Percentiles rank a stretch among this genome's conserved stretches.
These are phyloP conservation scores for Xyrauchen texanus DNA, from an alignment of 2,113 vertebrate genomes.

Conservation along the genomic window DNA sequence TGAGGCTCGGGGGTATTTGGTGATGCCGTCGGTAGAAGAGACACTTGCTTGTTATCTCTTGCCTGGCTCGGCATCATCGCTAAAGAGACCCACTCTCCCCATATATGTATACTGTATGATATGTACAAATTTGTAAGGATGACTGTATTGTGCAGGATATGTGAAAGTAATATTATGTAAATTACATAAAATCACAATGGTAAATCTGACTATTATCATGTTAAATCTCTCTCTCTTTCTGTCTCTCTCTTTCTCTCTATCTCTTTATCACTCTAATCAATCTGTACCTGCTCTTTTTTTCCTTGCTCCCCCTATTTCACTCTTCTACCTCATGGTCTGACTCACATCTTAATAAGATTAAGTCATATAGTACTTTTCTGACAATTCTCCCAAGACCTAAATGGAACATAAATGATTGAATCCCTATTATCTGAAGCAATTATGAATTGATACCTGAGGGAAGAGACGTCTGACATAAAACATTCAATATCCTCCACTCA, in stretches of 20 bases:
- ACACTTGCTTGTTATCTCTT: no score
- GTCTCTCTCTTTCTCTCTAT: no score
- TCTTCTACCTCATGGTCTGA: slow-evolving; percentile 38
- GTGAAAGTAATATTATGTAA: no score
- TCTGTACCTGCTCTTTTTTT: slow-evolving; percentile 12
- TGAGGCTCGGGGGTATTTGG: no score
- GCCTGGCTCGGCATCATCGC: no score
- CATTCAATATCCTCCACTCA: slow-evolving; percentile 41
- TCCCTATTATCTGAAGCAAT: slow-evolving; percentile 56
- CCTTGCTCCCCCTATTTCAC: slow-evolving; percentile 15
- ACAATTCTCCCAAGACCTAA: slow-evolving; percentile 53
- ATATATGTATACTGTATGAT: no score
- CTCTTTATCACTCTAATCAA: background rate
- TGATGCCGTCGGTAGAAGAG: no score
- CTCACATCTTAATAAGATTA: slow-evolving; percentile 59
- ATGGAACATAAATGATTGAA: slow-evolving; percentile 60
- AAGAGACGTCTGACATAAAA: slow-evolving; percentile 48
- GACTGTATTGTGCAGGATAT: background rate
- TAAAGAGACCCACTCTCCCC: no score
- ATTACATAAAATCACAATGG: background rate
- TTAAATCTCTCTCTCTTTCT: background rate
- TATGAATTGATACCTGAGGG: slow-evolving; percentile 53
- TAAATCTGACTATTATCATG: background rate
- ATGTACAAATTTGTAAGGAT: no score
- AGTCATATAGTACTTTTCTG: slow-evolving; percentile 49